phyloP scores from a whole-genome alignment of 1,140 invertebrate species.

The Watersipora subatra region DNA sequence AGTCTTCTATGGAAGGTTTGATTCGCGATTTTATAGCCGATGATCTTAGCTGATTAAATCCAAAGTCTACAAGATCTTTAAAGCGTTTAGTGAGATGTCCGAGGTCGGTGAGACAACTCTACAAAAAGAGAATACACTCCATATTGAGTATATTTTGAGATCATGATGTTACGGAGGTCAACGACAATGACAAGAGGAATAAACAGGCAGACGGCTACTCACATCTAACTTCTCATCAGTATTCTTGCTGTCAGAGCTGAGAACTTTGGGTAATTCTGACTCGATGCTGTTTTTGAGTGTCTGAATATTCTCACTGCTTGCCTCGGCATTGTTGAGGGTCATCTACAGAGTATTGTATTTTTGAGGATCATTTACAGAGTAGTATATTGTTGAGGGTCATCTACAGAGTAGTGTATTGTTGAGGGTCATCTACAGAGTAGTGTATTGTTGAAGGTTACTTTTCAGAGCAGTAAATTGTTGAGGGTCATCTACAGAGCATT shows the following conservation, averaged over 20 bases:
- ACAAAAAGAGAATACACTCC: slow-evolving; percentile 14
- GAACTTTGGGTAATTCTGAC: slow-evolving; percentile 17
- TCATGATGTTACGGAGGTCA: too few species aligned
- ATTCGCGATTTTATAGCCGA: slow-evolving; percentile 73
- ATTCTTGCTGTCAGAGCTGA: not conserved
- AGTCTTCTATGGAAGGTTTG: slow-evolving; percentile 70
- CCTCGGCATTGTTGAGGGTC: slow-evolving; percentile 85
- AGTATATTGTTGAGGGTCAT: too few species aligned
- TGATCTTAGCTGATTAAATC: slow-evolving; percentile 64
- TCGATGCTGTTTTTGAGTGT: slow-evolving; percentile 59
- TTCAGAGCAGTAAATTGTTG: too few species aligned
- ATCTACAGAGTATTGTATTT: slow-evolving; percentile 46
- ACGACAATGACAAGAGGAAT: too few species aligned
- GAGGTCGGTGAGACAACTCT: slow-evolving; percentile 54
- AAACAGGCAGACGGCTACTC: too few species aligned
- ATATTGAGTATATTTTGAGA: too few species aligned
- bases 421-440: too few species aligned
- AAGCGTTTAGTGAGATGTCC: slow-evolving; percentile 58
- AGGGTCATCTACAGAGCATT: too few species aligned
- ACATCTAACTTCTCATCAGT: not conserved
- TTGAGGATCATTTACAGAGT: too few species aligned
- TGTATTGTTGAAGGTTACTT: too few species aligned
- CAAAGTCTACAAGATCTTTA: slow-evolving; percentile 65
- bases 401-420: too few species aligned
- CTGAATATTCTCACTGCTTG: slow-evolving; percentile 75